These are phyloP conservation scores for Polypedilum vanderplanki DNA, from an alignment of 1,140 invertebrate genomes.

Conservation along the genomic window DNA sequence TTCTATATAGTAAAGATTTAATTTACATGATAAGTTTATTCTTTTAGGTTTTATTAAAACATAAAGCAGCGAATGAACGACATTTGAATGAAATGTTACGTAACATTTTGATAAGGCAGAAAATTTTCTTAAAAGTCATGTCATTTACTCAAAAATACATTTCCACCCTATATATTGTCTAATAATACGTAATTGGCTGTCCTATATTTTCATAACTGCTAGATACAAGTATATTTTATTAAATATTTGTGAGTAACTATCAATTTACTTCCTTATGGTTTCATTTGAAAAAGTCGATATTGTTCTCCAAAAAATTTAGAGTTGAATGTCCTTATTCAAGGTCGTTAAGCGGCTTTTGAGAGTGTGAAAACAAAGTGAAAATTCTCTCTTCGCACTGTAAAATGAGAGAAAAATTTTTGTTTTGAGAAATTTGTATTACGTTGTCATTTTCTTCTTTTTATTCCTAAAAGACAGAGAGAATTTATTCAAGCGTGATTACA, in stretches of 20 bases:
- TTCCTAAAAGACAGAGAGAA: not conserved
- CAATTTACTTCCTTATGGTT: not conserved
- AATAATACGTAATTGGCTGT: not conserved
- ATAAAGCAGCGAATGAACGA: not conserved
- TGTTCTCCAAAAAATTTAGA: not conserved
- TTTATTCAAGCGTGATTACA: not conserved
- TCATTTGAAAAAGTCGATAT: constrained; percentile 14
- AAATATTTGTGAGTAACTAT: not conserved
- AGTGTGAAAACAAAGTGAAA: not conserved
- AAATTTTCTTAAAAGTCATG: not conserved
- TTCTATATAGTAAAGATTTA: not conserved
- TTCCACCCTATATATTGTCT: not conserved
- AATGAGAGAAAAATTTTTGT: not conserved
- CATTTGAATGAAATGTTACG: not conserved
- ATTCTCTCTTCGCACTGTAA: not conserved
- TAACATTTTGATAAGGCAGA: not conserved
- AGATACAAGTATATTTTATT: not conserved
- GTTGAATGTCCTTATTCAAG: constrained; percentile 22
- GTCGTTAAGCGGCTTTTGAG: not conserved
- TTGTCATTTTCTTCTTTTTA: too few relatives aligned
- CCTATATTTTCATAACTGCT: not conserved
- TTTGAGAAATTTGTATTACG: too few relatives aligned
- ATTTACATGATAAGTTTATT: not conserved
- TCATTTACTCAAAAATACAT: not conserved
- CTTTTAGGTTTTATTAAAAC: not conserved